Evolutionary conservation across 2,888 invertebrate genomes (phyloP), one percentile per base, ranked within the genome.

Genomic region (Carabus problematicus): DNA sequence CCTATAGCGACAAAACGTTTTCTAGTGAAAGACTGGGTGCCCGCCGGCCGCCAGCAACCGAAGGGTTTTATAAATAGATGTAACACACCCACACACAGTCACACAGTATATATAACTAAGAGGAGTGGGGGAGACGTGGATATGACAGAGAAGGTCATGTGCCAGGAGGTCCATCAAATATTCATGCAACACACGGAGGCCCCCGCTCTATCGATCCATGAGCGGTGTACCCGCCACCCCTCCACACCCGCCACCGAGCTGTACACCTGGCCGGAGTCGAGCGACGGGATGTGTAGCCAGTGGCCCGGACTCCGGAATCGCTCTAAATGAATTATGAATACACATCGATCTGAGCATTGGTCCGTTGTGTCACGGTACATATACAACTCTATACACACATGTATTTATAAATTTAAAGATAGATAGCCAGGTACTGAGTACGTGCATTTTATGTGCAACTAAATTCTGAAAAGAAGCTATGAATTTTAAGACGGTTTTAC

Each of bases 161-260:
- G 56, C 52, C 54, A 75, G 74, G 70, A 75, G 77, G 76, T 75
- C 74, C 76, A 79, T 80, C 77, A 80, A 80, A 80, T 79, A 80
- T 80, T 80, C 79, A 80, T 80, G 78, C 75, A 75, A 74, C 59
- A 74, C 76, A 75, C 79, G 78, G 76, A 78, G 75, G 76, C 14
- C 42, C n/a, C 73, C 73, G 79, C 78, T 78, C 75, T 79, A 79
- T 79, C 79, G 79, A 79, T 77, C 79, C 75, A 74, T 52, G 56
- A 68, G 55, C 59, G 70, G n/a, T 55, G 60, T 60, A 56, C 62
- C 62, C 60, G 54, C 58, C 64, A 61, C 67, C 58, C 55, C 47
- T 43, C 29, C 64, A 64, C 67, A 70, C 72, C 67, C 71, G 55
- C 68, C 47, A 64, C 59, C 66, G n/a, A n/a, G 70, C 70, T 70